Conservation (phyloP, 2,113 vertebrate species). For the Lophura nycthemera region DNA sequence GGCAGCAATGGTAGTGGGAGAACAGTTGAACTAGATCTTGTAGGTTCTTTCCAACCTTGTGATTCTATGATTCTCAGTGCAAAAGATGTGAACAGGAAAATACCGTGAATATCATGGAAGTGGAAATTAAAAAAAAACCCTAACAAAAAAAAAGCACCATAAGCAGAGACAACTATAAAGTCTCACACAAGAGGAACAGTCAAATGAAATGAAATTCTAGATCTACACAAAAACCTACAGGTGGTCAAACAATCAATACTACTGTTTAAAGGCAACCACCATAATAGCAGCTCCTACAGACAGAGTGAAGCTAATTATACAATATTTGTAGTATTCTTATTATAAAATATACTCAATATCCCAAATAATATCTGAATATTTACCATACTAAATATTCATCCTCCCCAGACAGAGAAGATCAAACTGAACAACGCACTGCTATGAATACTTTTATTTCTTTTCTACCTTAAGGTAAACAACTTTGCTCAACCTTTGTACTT, state of each 20-base stretch:
- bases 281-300: neutral
- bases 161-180: neutral
- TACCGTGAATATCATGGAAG: rapidly evolving
- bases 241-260: neutral
- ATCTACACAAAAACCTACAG: neutral
- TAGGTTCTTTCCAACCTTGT: no score
- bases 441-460: neutral
- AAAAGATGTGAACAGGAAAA: neutral
- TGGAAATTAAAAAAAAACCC: no score
- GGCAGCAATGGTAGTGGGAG: no score
- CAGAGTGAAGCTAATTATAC: neutral
- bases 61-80: neutral
- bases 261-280: neutral
- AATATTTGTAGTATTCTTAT: neutral
- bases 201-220: neutral
- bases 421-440: neutral
- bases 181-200: neutral
- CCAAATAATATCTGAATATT: neutral
- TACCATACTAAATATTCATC: neutral
- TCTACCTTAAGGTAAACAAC: neutral
- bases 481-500: neutral
- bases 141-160: rapidly evolving
- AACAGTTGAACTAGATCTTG: no score
- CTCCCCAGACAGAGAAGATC: neutral
- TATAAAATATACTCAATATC: neutral